Base-by-base conservation (phyloP, 1,140 invertebrate genomes). In the Aphelenchoides fujianensis region DNA sequence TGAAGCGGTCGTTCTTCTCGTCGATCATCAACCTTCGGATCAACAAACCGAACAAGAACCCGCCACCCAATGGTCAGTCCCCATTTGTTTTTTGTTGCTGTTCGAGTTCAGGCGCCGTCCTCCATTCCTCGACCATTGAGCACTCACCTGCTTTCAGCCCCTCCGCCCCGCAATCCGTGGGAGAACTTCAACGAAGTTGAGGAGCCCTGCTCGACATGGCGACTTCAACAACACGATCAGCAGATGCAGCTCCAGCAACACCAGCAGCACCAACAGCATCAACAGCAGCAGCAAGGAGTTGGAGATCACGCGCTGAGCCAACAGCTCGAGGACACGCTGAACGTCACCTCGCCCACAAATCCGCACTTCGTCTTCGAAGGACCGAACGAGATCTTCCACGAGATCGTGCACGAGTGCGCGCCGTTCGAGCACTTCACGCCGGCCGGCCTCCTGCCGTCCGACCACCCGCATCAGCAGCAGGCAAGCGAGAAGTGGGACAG, bases 381-480 rank as follows among this genome's bases (percentile, higher is more conserved):
- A 0, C 76, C 68, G n/a, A 53, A 75, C 70, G 76, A 79, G 19
- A 78, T 78, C 59, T 78, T 80, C 55, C 23, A 70, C 30, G 71
- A 78, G 35, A 78, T 78, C 19, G 74, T 78, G 12, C 54, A 63
- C 30, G 76, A 78, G 70, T 78, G 76, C 53, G 66, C 62, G 16
- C 64, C 41, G 34, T 71, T 78, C 19, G 75, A 79, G 54, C 53
- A 77, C n/a, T 34, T 30, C 41, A 16, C 41, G 23, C 41, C 41
- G 23, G 23, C 41, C 41, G 23, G 23, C 23, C 41, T 16, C 12
- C 41, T 48, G 41, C 41, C 41, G 12, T 23, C 12, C 12, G 12
- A 48, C 12, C 41, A 12, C 12, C 12, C 41, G 12, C 41, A 48
- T 48, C 41, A 48, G 12, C 41, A 48, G 23, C 41, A 48, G 41